These are phyloP conservation scores for Epinephelus fuscoguttatus DNA, from an alignment of 2,113 vertebrate genomes.

Conservation along the genomic window DNA sequence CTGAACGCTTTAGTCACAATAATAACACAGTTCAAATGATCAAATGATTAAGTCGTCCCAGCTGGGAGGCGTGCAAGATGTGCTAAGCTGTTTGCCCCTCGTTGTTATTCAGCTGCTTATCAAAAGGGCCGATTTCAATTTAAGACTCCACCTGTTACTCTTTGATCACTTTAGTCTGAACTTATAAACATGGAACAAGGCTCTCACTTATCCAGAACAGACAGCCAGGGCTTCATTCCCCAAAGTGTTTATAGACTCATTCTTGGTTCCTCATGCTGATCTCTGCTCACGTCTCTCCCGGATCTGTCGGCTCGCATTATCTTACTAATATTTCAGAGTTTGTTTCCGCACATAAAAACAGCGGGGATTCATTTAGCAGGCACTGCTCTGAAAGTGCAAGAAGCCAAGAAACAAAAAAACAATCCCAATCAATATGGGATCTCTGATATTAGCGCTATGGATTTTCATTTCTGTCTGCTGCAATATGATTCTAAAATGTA, in stretches of 20 bases:
- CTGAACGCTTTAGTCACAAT: constrained; percentile 1
- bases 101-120: constrained; percentile 57
- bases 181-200: constrained; percentile 39
- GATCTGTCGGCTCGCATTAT: constrained; percentile 69
- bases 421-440: constrained; percentile 31
- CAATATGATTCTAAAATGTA: constrained; percentile 14
- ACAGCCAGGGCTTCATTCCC: constrained; percentile 46
- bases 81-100: constrained; percentile 24
- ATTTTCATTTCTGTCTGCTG: constrained; percentile 45
- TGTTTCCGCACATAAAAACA: constrained; percentile 55
- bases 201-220: constrained; percentile 41
- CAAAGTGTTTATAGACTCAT: constrained; percentile 39
- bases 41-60: constrained; percentile 17
- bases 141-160: constrained; percentile 59
- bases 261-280: constrained; percentile 50
- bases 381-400: constrained; percentile 35
- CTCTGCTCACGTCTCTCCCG: constrained; percentile 48
- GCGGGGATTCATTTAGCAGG: constrained; percentile 41
- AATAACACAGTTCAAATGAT: constrained; percentile 30
- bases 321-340: constrained; percentile 63
- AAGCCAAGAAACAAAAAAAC: constrained; percentile 20
- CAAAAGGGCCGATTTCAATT: constrained; percentile 58
- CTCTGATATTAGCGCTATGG: constrained; percentile 33
- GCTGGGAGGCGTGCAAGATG: constrained; percentile 19
- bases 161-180: constrained; percentile 50